Percentiles rank a stretch among this genome's conserved stretches.
These are phyloP conservation scores for Pyrrhosoma nymphula DNA, from an alignment of 2,888 invertebrate species.

Conservation along the genomic window DNA sequence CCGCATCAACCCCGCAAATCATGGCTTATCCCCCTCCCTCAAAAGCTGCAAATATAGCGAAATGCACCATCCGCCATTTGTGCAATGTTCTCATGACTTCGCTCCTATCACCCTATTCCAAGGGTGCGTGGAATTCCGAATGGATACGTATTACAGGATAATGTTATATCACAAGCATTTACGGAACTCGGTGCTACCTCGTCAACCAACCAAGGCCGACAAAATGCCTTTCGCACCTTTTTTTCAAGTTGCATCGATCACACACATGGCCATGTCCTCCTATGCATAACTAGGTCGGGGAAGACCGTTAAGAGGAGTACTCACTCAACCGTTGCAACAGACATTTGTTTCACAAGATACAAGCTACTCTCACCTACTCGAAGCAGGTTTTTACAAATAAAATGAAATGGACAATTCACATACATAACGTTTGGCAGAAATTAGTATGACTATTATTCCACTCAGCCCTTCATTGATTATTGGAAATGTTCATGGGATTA, in stretches of 20 bases:
- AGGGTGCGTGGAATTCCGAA: not conserved
- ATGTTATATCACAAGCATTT: not conserved
- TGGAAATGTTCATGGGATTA: too few species aligned
- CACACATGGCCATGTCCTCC: not conserved
- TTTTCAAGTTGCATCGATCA: not conserved
- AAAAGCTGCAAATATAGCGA: not conserved
- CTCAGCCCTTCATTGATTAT: too few species aligned
- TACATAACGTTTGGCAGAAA: too few species aligned
- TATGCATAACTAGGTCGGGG: slow-evolving; percentile 16
- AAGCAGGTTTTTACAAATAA: not conserved
- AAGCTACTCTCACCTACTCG: not conserved
- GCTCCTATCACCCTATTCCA: not conserved
- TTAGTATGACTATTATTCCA: too few species aligned
- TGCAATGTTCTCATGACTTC: not conserved
- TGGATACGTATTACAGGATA: not conserved
- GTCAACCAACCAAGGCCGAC: not conserved
- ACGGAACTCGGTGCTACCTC: not conserved
- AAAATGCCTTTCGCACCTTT: not conserved
- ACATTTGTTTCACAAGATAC: not conserved
- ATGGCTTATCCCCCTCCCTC: not conserved
- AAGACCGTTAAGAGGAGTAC: not conserved
- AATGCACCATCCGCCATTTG: not conserved
- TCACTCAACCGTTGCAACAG: not conserved
- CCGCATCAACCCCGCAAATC: not conserved
- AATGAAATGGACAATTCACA: too few species aligned